Evolutionary conservation across 2,888 invertebrate species (phyloP), one percentile per base, ranked within the genome.

Genomic region (Rhabditoides inermis): DNA sequence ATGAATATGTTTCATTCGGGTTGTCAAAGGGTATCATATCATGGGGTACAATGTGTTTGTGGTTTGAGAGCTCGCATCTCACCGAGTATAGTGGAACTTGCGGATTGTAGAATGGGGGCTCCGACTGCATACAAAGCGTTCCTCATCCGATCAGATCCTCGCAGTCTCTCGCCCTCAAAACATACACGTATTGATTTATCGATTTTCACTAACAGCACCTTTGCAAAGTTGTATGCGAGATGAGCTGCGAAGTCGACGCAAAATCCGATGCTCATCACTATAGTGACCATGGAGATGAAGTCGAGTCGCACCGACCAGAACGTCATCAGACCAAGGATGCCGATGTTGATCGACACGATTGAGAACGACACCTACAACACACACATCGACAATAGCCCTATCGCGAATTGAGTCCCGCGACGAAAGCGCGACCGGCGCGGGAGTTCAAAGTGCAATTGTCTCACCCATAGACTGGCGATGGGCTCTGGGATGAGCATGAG

Each of bases 241-340:
- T 91, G 91, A 2, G 90, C 90, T 0, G 90, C 90, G 77, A 90
- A 91, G 76, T 91, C 91, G 0, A 91, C 90, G 15, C 90, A 90
- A 80, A 91, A 91, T 3, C 75, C 91, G 56, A 91, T 90, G 78
- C 90, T 90, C 90, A 92, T 91, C 62, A 92, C 91, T 46, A 92
- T 82, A 76, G 90, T 90, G 58, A 91, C 90, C 91, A 92, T 91
- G 1, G 90, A 90, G 70, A 92, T 90, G 2, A 75, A 75, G 53
- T 75, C 75, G 42, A 92, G 82, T 74, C 89, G 88, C 7, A 92
- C 90, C 65, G 86, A 86, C 91, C 91, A 92, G 35, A 91, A 81
- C 0, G 90, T 87, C 91, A 92, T 92, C 54, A 90, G 91, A 4
- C 91, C 91, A 0, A 90, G 86, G 0, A 92, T 91, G 1, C 92